Percentiles rank a stretch among this genome's conserved stretches.
Evolutionary conservation across 2,113 vertebrate species (phyloP).

Genomic region (Channa argus): DNA sequence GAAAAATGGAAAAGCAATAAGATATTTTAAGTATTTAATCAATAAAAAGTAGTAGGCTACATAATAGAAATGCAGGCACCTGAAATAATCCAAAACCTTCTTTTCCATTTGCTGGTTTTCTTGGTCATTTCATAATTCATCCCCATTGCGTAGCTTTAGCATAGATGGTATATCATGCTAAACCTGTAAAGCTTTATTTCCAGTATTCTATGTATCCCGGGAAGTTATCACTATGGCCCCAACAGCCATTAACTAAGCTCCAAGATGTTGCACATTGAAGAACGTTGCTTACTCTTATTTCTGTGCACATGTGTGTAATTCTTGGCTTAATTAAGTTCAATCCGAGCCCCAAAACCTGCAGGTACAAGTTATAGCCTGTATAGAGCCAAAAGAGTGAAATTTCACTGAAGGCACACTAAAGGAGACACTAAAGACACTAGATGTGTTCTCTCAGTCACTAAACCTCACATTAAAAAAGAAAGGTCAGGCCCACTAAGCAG

Average conservation of each 20-base stretch:
- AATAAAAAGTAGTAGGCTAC: constrained; percentile 69
- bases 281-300: constrained; percentile 60
- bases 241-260: constrained; percentile 21
- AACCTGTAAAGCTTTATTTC: constrained; percentile 38
- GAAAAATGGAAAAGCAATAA: constrained; percentile 55
- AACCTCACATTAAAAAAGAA: constrained; percentile 36
- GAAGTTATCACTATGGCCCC: constrained; percentile 15
- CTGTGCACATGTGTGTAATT: constrained; percentile 40
- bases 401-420: constrained; percentile 80
- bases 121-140: constrained; percentile 48
- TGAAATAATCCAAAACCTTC: constrained; percentile 62
- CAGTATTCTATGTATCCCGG: constrained; percentile 9
- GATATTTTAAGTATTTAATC: constrained; percentile 35
- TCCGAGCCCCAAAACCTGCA: constrained; percentile 57
- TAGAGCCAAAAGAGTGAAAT: constrained; percentile 61
- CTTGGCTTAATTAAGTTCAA: constrained; percentile 58
- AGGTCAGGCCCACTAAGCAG: constrained; percentile 15
- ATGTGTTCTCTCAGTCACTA: constrained; percentile 41
- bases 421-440: constrained; percentile 53
- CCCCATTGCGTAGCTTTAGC: constrained; percentile 42
- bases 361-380: constrained; percentile 38
- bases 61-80: constrained; percentile 77
- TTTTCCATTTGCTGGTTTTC: constrained; percentile 65
- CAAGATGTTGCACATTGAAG: constrained; percentile 38
- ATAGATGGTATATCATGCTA: constrained; percentile 33